Evolutionary conservation across 1,140 invertebrate species (phyloP).

Genomic region (Homarus americanus): DNA sequence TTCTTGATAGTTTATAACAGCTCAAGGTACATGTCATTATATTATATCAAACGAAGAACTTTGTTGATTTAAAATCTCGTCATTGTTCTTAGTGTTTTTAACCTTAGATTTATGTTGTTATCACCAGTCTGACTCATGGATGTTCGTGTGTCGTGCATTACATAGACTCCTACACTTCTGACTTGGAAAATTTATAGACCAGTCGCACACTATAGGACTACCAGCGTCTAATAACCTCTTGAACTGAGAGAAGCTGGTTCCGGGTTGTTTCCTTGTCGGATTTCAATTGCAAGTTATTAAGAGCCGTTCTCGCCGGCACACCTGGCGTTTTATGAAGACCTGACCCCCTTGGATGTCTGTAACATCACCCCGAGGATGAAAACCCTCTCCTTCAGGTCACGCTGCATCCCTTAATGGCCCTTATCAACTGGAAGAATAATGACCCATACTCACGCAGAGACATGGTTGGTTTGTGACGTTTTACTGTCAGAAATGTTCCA

Average conservation of each 20-base stretch:
- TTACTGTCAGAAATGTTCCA: background rate
- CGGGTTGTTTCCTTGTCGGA: conserved; percentile 32
- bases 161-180: no score
- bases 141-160: no score
- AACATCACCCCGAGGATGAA: background rate
- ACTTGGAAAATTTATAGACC: no score
- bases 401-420: background rate
- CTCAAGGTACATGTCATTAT: no score
- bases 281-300: conserved; percentile 44
- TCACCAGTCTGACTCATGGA: no score
- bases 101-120: no score
- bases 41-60: no score
- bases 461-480: background rate
- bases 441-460: background rate
- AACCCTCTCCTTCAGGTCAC: background rate
- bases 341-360: background rate
- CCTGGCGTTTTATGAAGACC: conserved; percentile 28
- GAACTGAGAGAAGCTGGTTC: conserved; percentile 5
- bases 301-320: conserved; percentile 6
- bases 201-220: no score
- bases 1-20: no score
- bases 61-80: no score
- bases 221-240: no score
- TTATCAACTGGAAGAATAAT: conserved; percentile 15
- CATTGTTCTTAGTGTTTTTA: no score